Evolutionary conservation across 2,113 vertebrate genomes (phyloP).

Genomic region (Catharus fuscescens): DNA sequence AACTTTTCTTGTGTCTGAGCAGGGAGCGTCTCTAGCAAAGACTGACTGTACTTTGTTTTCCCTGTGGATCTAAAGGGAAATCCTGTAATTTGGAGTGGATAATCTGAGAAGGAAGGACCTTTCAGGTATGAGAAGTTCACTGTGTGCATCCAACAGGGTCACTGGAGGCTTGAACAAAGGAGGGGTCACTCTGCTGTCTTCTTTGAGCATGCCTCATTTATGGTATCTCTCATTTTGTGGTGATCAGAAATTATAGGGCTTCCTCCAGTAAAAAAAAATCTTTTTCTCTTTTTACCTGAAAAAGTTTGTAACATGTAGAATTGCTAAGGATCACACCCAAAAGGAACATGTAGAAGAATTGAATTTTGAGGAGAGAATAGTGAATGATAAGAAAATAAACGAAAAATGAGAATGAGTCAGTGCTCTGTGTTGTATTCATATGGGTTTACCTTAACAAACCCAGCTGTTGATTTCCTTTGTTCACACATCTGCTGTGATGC

Average conservation of each 20-base stretch:
- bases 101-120: not conserved
- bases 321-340: not conserved
- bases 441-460: not conserved
- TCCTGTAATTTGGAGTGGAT: not conserved
- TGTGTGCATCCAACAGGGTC: not conserved
- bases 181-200: not conserved
- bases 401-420: not conserved
- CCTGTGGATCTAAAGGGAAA: not conserved
- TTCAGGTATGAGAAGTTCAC: not conserved
- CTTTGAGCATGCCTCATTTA: not conserved
- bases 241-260: not conserved
- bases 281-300: not conserved
- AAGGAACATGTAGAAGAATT: not conserved
- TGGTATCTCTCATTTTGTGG: not conserved
- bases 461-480: slow-evolving; percentile 28
- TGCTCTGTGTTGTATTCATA: not conserved
- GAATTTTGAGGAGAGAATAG: not conserved
- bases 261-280: not conserved
- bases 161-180: accelerated
- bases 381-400: not conserved
- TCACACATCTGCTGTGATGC: slow-evolving; percentile 1
- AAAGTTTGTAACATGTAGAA: not conserved
- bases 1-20: not conserved
- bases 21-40: not conserved
- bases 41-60: not conserved